Percentiles rank a stretch among this genome's conserved stretches.
These are phyloP conservation scores for Spilosoma lubricipeda DNA, from an alignment of 2,888 invertebrate species.

Conservation along the genomic window DNA sequence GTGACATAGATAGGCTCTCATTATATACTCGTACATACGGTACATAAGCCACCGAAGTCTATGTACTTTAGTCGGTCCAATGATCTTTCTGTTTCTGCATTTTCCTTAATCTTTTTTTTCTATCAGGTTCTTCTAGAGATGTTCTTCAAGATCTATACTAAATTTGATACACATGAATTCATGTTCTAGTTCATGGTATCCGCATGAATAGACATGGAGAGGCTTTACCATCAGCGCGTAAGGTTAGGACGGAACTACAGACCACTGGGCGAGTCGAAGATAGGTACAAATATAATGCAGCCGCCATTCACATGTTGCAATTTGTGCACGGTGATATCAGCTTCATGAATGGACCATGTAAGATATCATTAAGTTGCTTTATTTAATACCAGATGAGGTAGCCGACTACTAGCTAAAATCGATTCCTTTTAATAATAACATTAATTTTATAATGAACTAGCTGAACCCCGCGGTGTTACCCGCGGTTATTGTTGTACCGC, in stretches of 20 bases:
- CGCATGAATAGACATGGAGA: constrained; percentile 60
- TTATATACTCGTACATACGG: too few species aligned
- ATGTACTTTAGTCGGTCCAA: background rate
- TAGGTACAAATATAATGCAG: constrained; percentile 61
- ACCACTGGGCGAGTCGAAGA: constrained; percentile 68
- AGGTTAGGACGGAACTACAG: constrained; percentile 66
- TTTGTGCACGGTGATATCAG: constrained; percentile 71
- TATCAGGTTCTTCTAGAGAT: too few species aligned
- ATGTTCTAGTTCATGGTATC: constrained; percentile 54
- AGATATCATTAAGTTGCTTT: constrained; percentile 31
- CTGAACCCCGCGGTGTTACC: too few species aligned
- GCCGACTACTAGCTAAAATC: background rate
- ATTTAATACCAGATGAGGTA: background rate
- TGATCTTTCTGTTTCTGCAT: too few species aligned
- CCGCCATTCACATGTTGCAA: constrained; percentile 64
- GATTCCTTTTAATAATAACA: too few species aligned
- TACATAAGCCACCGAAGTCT: too few species aligned
- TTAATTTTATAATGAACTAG: too few species aligned
- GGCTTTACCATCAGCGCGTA: constrained; percentile 68
- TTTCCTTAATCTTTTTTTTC: too few species aligned
- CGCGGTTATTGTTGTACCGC: too few species aligned
- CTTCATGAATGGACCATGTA: constrained; percentile 65
- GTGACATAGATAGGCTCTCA: too few species aligned
- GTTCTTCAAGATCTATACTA: too few species aligned
- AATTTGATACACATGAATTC: background rate